These are phyloP conservation scores for Melanotaenia duboulayi DNA, from an alignment of 2,113 vertebrate species.

Conservation along the genomic window DNA sequence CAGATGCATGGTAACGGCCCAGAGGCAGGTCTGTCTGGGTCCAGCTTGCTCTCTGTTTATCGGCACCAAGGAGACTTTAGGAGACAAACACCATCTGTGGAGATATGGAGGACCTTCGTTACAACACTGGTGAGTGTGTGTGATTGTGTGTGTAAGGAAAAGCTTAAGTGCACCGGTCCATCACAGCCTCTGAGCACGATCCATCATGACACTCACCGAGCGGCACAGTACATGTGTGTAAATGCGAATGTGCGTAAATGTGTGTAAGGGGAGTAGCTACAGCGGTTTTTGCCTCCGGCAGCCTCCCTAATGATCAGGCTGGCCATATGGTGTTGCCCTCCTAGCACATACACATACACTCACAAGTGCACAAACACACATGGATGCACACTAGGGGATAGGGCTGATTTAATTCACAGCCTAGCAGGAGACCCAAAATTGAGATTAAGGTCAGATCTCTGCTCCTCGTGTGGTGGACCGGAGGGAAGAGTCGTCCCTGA, in stretches of 20 bases:
- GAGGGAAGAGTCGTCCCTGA: conserved; percentile 59
- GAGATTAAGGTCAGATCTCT: conserved; percentile 70
- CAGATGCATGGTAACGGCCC: conserved; percentile 45
- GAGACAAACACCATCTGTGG: conserved; percentile 84
- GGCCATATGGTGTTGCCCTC: conserved; percentile 75
- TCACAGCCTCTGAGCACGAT: conserved; percentile 71
- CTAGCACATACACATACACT: conserved; percentile 36
- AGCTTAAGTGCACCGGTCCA: conserved; percentile 62
- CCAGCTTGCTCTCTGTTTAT: conserved; percentile 64
- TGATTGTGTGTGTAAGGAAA: conserved; percentile 15
- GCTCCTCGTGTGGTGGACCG: conserved; percentile 52
- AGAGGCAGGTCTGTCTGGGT: conserved; percentile 58
- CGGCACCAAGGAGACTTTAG: conserved; percentile 74
- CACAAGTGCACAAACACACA: conserved; percentile 39
- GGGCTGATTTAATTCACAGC: conserved; percentile 69
- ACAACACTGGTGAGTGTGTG: conserved; percentile 40
- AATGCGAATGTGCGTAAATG: conserved; percentile 51
- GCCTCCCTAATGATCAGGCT: conserved; percentile 79
- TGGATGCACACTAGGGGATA: conserved; percentile 37
- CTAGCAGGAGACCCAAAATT: conserved; percentile 64
- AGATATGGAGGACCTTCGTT: conserved; percentile 76
- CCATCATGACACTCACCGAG: conserved; percentile 63
- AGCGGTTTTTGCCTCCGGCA: conserved; percentile 74
- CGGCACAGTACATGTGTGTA: conserved; percentile 42
- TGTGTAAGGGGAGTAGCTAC: conserved; percentile 61